Evolutionary conservation across 2,888 invertebrate species (phyloP), one percentile per base, ranked within the genome.

Genomic region (Caenorhabditis sp.): DNA sequence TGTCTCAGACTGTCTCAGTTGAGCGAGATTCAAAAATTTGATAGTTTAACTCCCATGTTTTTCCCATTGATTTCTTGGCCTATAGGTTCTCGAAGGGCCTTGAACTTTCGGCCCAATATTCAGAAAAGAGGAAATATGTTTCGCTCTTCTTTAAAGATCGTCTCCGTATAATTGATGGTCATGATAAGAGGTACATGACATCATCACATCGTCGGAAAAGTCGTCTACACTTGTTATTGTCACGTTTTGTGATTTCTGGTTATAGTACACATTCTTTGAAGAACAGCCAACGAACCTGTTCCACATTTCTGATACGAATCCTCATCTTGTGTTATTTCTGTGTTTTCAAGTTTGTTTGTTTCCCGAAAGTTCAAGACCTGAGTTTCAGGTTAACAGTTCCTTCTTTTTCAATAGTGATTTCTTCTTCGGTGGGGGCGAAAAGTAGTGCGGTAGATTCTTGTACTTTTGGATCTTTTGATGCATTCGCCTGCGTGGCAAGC

Each of bases 401-500:
- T n/a, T 63, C 61, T 77, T 77, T 22, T 54, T 41, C n/a, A 56
- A 14, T 5, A 14, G 24, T 24, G 58, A 51, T n/a, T n/a, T n/a
- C 47, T 47, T 68, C 49, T 49, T 49, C 47, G 56, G 44, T 41
- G 72, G 72, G 8, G 80, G 72, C 22, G 64, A 73, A 58, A 80
- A 68, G 26, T 73, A 73, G 73, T 73, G 72, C 8, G 80, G 73
- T 2, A 80, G 73, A n/a, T 72, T 80, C 51, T 72, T 80, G 22
- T 44, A 80, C 51, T 63, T 63, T 66, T 72, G 64, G 38, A 24
- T 72, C 72, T 73, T 73, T 80, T 66, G 72, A 73, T 80, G 80
- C 80, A 73, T 80, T 73, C 73, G 59, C 80, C 80, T 59, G 59
- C 79, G 79, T 79, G 79, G 64, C 79, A 73, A 73, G 58, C 72